Conservation (phyloP, 1,140 invertebrate species). For the Venturia canescens region DNA sequence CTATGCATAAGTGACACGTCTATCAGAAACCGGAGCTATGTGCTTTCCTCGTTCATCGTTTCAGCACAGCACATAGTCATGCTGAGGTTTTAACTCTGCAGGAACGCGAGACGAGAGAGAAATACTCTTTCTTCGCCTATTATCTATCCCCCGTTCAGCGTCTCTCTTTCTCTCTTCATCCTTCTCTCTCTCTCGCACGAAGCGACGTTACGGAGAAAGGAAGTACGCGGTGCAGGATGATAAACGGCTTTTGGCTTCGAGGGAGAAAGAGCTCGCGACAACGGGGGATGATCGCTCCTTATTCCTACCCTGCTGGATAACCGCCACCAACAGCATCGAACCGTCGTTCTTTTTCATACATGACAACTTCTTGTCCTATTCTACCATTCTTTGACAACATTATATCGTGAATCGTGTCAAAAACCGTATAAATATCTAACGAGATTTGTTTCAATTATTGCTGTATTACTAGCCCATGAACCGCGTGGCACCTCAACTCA, state of each 20-base stretch:
- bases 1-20: constrained; percentile 74
- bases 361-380: constrained; percentile 42
- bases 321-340: constrained; percentile 38
- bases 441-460: neutral
- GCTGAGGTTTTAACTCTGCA: constrained; percentile 75
- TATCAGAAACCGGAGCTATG: constrained; percentile 72
- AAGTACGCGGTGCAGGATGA: constrained; percentile 62
- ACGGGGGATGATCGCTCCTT: constrained; percentile 35
- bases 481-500: neutral
- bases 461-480: neutral
- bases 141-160: neutral
- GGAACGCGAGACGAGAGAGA: constrained; percentile 18
- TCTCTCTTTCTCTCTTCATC: neutral
- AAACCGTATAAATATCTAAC: constrained; percentile 9
- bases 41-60: constrained; percentile 40
- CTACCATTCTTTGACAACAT: constrained; percentile 28
- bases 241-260: constrained; percentile 63
- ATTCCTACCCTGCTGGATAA: constrained; percentile 37
- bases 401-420: constrained; percentile 37
- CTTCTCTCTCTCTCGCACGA: neutral
- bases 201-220: constrained; percentile 59
- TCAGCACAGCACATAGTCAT: constrained; percentile 67
- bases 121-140: constrained; percentile 8
- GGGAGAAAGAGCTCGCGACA: constrained; percentile 29
- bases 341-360: constrained; percentile 32